These are phyloP conservation scores for Macaca nemestrina DNA, from an alignment of 2,113 vertebrate genomes.

Conservation along the genomic window DNA sequence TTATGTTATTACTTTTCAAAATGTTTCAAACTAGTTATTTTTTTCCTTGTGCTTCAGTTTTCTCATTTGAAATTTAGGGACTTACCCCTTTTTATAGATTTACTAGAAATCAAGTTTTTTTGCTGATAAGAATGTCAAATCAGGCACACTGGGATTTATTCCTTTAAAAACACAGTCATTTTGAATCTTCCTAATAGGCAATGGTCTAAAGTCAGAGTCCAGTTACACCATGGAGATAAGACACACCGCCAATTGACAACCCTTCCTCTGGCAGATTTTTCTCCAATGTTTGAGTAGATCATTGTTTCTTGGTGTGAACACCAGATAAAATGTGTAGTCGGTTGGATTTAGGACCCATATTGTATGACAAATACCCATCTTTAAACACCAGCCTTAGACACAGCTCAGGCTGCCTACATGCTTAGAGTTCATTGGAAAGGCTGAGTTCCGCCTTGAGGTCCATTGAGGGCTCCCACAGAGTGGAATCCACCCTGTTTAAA, in stretches of 20 bases:
- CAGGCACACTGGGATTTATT: background rate
- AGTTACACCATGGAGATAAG: too few relatives aligned
- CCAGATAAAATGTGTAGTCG: background rate
- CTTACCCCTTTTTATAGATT: background rate
- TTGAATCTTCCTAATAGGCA: background rate
- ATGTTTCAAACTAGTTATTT: background rate
- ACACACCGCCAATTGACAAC: background rate
- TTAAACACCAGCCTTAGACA: background rate
- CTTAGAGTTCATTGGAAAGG: background rate
- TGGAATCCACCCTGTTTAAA: background rate
- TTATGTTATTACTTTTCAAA: constrained; percentile 30
- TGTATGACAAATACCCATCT: background rate
- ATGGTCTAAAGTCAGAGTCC: background rate
- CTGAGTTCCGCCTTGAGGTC: background rate
- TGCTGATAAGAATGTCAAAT: background rate
- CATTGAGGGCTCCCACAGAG: background rate
- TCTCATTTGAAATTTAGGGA: background rate
- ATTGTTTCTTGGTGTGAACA: background rate
- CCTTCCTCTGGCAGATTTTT: background rate
- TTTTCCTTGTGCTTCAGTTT: background rate
- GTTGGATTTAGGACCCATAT: background rate
- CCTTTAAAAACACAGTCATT: background rate
- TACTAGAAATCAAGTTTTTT: background rate
- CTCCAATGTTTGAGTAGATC: background rate
- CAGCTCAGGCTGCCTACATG: background rate